A percentile compares a stretch with the other conserved stretches of the same genome.
Conservation (phyloP, 2,888 invertebrate species). For the Apotomis turbidana region DNA sequence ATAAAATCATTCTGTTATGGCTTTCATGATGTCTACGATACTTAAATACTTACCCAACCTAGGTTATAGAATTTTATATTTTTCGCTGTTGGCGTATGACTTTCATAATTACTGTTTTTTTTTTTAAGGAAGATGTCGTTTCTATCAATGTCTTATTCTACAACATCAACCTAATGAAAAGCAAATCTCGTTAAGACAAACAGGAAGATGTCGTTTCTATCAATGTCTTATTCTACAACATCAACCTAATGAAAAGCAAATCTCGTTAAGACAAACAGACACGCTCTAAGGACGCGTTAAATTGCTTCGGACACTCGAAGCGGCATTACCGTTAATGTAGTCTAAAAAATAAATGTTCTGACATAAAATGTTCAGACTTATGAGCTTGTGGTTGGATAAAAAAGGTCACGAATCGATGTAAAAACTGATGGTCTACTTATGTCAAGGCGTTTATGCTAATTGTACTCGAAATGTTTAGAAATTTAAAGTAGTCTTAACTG, state of each 20-base stretch:
- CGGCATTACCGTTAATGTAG: constrained; percentile 51
- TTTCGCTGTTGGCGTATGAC: too few species aligned
- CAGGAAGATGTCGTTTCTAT: constrained; percentile 5
- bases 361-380: neutral
- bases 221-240: constrained; percentile 1
- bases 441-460: constrained; percentile 2
- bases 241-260: constrained; percentile 23
- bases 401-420: constrained; percentile 2
- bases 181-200: too few species aligned
- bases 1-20: too few species aligned
- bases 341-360: neutral
- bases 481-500: neutral
- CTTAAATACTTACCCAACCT: too few species aligned
- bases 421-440: constrained; percentile 12
- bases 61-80: too few species aligned
- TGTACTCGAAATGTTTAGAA: neutral
- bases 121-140: neutral
- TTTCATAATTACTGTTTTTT: too few species aligned
- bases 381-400: constrained; percentile 1
- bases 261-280: constrained; percentile 48
- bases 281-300: constrained; percentile 45
- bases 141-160: constrained; percentile 17
- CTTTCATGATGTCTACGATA: too few species aligned
- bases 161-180: constrained; percentile 9
- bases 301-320: constrained; percentile 43